phyloP scores from a whole-genome alignment of 2,113 vertebrate species.

The Engraulis encrasicolus region DNA sequence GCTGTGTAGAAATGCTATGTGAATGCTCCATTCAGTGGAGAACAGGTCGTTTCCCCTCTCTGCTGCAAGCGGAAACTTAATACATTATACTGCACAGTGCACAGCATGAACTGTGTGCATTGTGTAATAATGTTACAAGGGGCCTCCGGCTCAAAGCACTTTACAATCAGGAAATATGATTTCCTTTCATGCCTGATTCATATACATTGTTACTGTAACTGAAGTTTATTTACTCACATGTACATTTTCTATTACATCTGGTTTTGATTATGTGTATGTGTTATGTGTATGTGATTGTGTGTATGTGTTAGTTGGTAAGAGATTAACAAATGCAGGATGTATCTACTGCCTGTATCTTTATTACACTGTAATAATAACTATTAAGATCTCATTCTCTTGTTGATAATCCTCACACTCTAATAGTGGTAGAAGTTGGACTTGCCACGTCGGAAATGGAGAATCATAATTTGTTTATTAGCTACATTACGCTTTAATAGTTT shows the following conservation, averaged over 20 bases:
- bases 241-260: no score
- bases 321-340: no score
- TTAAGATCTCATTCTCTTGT: no score
- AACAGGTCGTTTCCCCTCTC: slow-evolving; percentile 21
- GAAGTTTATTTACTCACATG: neutral
- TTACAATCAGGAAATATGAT: neutral
- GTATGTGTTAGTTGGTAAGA: slow-evolving; percentile 1
- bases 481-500: neutral
- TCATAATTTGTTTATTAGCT: neutral
- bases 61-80: neutral
- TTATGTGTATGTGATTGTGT: no score
- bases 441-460: neutral
- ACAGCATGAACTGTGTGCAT: neutral
- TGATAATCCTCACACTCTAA: neutral
- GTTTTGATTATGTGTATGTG: no score
- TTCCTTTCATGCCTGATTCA: neutral
- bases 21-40: neutral
- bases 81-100: no score
- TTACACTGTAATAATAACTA: no score
- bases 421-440: neutral
- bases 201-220: neutral
- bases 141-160: neutral
- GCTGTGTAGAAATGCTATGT: slow-evolving; percentile 30
- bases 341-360: neutral
- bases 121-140: neutral